phyloP scores from a whole-genome alignment of 37 sponge, comb jelly and placozoan genomes.

The Geodia barretti region DNA sequence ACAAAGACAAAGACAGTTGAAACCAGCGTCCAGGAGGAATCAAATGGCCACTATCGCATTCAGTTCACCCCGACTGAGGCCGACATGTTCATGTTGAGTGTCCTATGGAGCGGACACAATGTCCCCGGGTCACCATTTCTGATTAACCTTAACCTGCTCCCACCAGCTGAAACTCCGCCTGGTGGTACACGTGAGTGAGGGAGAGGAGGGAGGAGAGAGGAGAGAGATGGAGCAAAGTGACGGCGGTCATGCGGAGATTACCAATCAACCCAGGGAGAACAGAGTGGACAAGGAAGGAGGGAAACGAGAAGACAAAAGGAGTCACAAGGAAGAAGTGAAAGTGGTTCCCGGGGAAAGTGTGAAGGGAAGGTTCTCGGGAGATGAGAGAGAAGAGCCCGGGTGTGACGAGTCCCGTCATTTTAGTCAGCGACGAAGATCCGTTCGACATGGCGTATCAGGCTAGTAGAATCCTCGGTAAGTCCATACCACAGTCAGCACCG shows the following conservation, averaged over 20 bases:
- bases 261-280: too few relatives aligned
- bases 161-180: background rate
- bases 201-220: slow-evolving; percentile 15
- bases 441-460: background rate
- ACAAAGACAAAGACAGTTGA: background rate
- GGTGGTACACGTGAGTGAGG: background rate
- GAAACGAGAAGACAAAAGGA: background rate
- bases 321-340: background rate
- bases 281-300: background rate
- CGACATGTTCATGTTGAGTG: background rate
- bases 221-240: slow-evolving; percentile 3
- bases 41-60: background rate
- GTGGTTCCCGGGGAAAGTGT: background rate
- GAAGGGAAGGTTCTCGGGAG: background rate
- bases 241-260: background rate
- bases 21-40: background rate
- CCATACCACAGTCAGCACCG: background rate
- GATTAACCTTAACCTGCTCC: background rate
- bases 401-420: background rate
- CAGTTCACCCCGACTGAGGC: background rate
- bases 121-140: background rate
- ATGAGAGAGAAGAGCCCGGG: background rate
- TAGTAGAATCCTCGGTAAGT: background rate
- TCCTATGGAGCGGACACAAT: background rate
- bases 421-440: background rate